Evolutionary conservation across 2,888 invertebrate genomes (phyloP), one percentile per base, ranked within the genome.

Genomic region (Scaptomyza reducta): DNA sequence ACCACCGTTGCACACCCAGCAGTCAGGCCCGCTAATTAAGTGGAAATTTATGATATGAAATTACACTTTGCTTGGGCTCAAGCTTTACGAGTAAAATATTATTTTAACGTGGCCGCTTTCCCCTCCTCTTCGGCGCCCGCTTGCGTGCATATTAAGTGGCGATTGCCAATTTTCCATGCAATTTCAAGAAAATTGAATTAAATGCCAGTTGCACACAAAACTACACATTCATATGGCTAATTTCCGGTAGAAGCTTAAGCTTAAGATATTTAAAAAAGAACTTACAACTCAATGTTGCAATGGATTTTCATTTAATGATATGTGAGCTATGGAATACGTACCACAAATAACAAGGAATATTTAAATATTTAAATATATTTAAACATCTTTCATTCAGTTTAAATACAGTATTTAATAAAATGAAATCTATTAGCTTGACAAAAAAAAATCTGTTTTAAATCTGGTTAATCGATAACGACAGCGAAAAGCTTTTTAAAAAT

Each of bases 161-260:
- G 58, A 58, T 63, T 55, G 71, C 29, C 85, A 85, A 82, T 82
- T 82, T 85, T 68, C 73, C 54, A 61, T 73, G 77, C 79, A 82
- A 82, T 82, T 83, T 83, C 74, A 84, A 83, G 79, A 70, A 86
- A 86, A 86, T 84, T 77, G 74, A 86, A 81, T 84, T 86, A 84
- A 83, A 77, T 70, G 65, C 64, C 41, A 60, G 51, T 53, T 54
- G 73, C 68, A 67, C 38, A 45, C 55, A 60, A 53, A 54, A 33
- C 38, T 41, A 13, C 22, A 53, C 31, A 42, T 14, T 22, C 13
- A 14, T 1, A 7, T 22, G 3, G 22, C 18, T 49, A 59, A 65
- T 60, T 75, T 72, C 68, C 64, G 38, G 47, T 45, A 40, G 38
- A 45, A 62, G 59, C 57, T 63, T 11, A 45, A 62, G 59, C 57